These are phyloP conservation scores for Ceryle rudis DNA, from an alignment of 2,797 vertebrate species.

Conservation along the genomic window DNA sequence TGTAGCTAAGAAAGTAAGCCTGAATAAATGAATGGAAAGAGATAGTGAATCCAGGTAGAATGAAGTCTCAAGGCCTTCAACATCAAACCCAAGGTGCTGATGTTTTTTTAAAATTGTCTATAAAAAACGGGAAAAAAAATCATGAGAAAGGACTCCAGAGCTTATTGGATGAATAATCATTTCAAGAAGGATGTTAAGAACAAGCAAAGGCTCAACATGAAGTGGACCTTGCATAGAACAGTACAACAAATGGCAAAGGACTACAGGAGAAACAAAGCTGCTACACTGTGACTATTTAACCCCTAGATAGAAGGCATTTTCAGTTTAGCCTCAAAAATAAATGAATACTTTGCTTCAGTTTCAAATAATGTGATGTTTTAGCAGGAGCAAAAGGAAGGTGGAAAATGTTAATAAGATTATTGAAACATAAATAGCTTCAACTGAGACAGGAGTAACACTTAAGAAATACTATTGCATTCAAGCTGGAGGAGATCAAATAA, in stretches of 20 bases:
- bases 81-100: not conserved
- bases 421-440: not conserved
- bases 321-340: not conserved
- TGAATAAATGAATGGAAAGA: not conserved
- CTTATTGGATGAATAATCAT: not conserved
- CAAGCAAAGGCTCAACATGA: not conserved
- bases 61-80: not conserved
- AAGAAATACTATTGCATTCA: not conserved
- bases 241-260: not conserved
- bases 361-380: not conserved
- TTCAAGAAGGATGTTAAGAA: not conserved
- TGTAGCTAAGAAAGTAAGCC: not conserved
- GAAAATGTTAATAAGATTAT: not conserved
- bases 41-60: not conserved
- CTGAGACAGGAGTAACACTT: not conserved
- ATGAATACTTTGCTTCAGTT: not conserved
- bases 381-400: not conserved
- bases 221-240: not conserved
- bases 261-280: not conserved
- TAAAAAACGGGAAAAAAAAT: not conserved
- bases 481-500: not conserved
- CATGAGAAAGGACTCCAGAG: not conserved
- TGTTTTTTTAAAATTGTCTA: not conserved
- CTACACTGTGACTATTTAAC: not conserved
- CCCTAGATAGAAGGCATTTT: not conserved